Evolutionary conservation across 2,113 vertebrate genomes (phyloP).

Genomic region (Heterocephalus glaber): DNA sequence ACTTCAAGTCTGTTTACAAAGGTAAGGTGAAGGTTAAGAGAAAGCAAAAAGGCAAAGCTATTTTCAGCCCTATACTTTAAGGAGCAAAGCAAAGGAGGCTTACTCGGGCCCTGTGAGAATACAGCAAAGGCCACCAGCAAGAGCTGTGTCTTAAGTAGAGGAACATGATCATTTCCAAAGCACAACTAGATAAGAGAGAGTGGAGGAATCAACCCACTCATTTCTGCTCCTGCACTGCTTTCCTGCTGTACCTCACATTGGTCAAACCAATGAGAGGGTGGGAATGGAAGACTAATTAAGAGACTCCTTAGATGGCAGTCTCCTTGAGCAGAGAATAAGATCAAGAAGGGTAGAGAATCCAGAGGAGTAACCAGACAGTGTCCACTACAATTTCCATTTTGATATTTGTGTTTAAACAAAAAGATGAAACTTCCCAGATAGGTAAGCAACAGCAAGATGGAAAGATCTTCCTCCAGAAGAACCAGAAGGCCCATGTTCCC

Average conservation of each 20-base stretch:
- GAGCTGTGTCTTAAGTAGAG: background rate
- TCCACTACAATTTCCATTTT: constrained; percentile 45
- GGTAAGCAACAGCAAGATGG: constrained; percentile 68
- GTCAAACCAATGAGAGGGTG: background rate
- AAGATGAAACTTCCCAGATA: constrained; percentile 69
- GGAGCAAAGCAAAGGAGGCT: background rate
- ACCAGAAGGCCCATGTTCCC: constrained; percentile 59
- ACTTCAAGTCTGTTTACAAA: background rate
- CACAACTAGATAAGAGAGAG: background rate
- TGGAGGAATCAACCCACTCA: background rate
- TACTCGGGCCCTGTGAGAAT: background rate
- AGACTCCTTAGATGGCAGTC: background rate
- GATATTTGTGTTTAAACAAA: constrained; percentile 73
- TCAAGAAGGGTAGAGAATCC: background rate
- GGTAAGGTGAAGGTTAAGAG: background rate
- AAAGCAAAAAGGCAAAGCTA: background rate
- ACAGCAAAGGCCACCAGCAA: background rate
- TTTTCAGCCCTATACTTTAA: background rate
- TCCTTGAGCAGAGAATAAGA: background rate
- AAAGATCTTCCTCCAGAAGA: constrained; percentile 61
- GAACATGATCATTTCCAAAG: background rate
- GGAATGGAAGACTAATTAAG: background rate
- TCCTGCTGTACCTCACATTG: background rate
- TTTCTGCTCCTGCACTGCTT: background rate
- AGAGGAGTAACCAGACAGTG: background rate